A percentile compares a stretch with the other conserved stretches of the same genome.
phyloP scores from a whole-genome alignment of 2,113 vertebrate species.

The Castor canadensis region DNA sequence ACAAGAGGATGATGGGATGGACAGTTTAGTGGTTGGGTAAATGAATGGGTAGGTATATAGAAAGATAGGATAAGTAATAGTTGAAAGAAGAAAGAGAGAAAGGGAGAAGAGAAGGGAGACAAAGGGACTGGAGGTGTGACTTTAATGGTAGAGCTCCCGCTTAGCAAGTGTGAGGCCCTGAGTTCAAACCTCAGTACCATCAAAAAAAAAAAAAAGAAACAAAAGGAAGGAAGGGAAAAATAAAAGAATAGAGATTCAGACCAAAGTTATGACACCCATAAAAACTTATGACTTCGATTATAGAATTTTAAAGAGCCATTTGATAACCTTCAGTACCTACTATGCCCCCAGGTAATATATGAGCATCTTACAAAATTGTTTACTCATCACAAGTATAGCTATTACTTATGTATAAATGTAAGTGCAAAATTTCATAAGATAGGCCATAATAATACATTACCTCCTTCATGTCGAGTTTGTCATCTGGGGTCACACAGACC shows the following conservation, averaged over 20 bases:
- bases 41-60: background rate
- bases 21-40: background rate
- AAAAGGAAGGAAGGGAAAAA: background rate
- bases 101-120: background rate
- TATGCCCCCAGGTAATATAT: background rate
- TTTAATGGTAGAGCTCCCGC: no score
- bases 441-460: background rate
- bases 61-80: background rate
- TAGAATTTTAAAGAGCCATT: background rate
- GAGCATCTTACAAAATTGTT: background rate
- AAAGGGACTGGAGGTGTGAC: no score
- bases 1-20: background rate
- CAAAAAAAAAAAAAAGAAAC: conserved; percentile 18
- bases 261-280: background rate
- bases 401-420: background rate
- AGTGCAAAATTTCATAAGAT: background rate
- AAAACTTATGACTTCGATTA: background rate
- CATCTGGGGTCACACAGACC: background rate
- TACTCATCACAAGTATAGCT: background rate
- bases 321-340: background rate
- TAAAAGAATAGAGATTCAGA: background rate
- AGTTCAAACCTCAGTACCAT: no score
- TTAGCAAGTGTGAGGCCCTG: no score
- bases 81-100: background rate
- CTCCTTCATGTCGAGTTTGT: background rate